Base-by-base conservation (phyloP, 2,797 vertebrate species). In the Margarornis squamiger region DNA sequence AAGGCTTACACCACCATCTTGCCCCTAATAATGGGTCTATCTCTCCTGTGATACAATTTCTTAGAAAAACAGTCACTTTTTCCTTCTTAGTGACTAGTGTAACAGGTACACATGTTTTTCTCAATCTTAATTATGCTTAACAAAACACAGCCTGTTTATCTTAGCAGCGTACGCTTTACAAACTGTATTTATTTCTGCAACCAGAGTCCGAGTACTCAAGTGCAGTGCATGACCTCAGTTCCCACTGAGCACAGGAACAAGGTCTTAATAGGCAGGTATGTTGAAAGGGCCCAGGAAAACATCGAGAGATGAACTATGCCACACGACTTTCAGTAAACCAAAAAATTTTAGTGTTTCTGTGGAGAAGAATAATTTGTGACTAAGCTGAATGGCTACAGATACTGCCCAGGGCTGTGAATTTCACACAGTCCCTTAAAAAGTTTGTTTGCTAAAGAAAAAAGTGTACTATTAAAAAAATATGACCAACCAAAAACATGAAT, bases 261-360 rank as follows among this genome's bases (percentile, higher is more conserved):
- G 7, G 8, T 5, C 32, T 45, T 61, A 46, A 63, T 4, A 66
- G 19, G 49, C 8, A 38, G 24, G 24, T 30, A 52, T 72, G 81
- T 65, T 72, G 70, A 41, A 75, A 86, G 90, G 32, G 18, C 5
- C 10, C 23, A 46, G 46, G 49, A 67, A 21, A 85, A 38, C 0
- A 0, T 2, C 0, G 0, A 57, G 15, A 78, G 39, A 20, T 65
- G 2, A 93, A 30, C n/a, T 54, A 3, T 45, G 30, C 1, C 34
- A 51, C 3, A 2, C 18, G 48, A 22, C 27, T 67, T 32, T 51
- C 48, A 75, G 54, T 17, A 58, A 77, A 41, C 9, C 18, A 78
- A n/a, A 3, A 84, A 71, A 65, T 61, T 4, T 55, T 17, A 3
- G 7, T 51, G 20, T 14, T 75, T 75, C 46, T 12, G 6, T 24